Evolutionary conservation across 1,140 invertebrate species (phyloP).

Genomic region (Hyposmocoma kahamanoa): DNA sequence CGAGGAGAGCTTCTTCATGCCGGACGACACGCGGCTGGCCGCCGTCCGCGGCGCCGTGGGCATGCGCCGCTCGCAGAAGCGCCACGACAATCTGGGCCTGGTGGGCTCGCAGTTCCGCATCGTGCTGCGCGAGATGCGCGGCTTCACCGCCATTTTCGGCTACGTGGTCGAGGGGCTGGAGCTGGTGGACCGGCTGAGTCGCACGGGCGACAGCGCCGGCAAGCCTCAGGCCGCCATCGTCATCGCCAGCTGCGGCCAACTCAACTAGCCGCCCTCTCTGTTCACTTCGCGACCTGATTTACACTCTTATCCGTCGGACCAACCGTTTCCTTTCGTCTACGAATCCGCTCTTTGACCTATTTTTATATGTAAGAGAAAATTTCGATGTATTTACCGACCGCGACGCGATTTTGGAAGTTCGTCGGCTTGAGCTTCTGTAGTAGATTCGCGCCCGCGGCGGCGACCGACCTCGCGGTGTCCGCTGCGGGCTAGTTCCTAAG

Average conservation of each 20-base stretch:
- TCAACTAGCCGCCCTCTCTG: slow-evolving; percentile 27
- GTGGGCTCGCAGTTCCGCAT: slow-evolving; percentile 90
- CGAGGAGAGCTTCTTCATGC: slow-evolving; percentile 85
- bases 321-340: slow-evolving; percentile 19
- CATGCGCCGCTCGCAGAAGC: slow-evolving; percentile 87
- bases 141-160: slow-evolving; percentile 89
- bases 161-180: slow-evolving; percentile 88
- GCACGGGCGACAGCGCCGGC: slow-evolving; percentile 83
- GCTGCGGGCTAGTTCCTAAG: not conserved
- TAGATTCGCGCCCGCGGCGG: slow-evolving; percentile 3
- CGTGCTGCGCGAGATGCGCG: slow-evolving; percentile 85
- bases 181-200: slow-evolving; percentile 85
- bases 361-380: slow-evolving; percentile 29
- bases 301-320: slow-evolving; percentile 19
- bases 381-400: slow-evolving; percentile 27
- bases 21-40: slow-evolving; percentile 86
- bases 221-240: slow-evolving; percentile 84
- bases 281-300: not conserved
- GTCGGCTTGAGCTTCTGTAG: slow-evolving; percentile 30
- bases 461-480: not conserved
- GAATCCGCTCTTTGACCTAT: slow-evolving; percentile 18
- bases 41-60: slow-evolving; percentile 85
- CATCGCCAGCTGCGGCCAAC: slow-evolving; percentile 85
- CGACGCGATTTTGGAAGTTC: slow-evolving; percentile 14
- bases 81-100: slow-evolving; percentile 85